Evolutionary conservation across 1,140 invertebrate species (phyloP).

Genomic region (Temnothorax curvispinosus): DNA sequence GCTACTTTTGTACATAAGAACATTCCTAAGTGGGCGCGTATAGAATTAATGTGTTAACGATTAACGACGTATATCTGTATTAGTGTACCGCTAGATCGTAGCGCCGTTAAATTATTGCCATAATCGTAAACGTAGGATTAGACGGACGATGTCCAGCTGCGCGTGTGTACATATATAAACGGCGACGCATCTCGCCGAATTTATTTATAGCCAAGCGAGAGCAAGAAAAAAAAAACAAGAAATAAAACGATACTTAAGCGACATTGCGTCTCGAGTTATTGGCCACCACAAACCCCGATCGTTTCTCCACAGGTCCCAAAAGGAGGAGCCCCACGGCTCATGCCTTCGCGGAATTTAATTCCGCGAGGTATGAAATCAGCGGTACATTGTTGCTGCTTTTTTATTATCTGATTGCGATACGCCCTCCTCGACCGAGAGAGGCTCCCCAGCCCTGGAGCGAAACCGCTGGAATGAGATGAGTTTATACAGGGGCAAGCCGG

Average conservation of each 20-base stretch:
- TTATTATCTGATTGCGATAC: neutral
- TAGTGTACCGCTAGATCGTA: constrained; percentile 49
- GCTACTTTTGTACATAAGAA: constrained; percentile 68
- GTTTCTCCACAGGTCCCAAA: neutral
- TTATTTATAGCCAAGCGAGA: constrained; percentile 67
- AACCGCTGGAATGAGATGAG: neutral
- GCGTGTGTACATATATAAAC: constrained; percentile 53
- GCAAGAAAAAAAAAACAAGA: constrained; percentile 17
- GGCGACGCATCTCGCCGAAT: neutral
- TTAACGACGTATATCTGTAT: constrained; percentile 21
- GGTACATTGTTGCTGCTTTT: neutral
- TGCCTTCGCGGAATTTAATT: neutral
- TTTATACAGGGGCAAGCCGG: neutral
- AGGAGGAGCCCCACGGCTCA: neutral
- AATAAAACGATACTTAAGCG: constrained; percentile 64
- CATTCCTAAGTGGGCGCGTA: constrained; percentile 67
- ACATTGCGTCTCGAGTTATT: neutral
- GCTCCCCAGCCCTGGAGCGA: neutral
- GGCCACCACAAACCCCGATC: neutral
- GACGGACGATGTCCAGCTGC: constrained; percentile 33
- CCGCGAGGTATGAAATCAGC: neutral
- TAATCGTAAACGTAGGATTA: constrained; percentile 47
- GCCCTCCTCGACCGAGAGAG: neutral
- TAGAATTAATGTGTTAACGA: constrained; percentile 47
- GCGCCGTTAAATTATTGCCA: constrained; percentile 69